Conservation (phyloP, 2,888 invertebrate species). For the Leptinotarsa haldemani region DNA sequence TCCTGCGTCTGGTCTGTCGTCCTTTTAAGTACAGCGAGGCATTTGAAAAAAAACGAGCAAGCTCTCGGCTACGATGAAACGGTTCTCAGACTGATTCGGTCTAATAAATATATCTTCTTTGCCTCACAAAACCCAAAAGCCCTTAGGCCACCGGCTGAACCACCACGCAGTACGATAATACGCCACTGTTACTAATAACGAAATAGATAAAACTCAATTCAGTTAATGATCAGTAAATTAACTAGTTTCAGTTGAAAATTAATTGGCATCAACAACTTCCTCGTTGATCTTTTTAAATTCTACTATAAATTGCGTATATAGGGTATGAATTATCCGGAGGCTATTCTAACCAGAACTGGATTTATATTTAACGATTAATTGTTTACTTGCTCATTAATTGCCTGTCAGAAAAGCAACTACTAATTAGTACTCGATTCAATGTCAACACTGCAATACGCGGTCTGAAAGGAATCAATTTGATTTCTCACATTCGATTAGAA, state of each 20-base stretch:
- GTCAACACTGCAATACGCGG: constrained; percentile 48
- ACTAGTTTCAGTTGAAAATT: constrained; percentile 26
- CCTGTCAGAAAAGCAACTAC: constrained; percentile 45
- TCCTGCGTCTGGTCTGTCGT: constrained; percentile 12
- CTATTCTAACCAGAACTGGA: constrained; percentile 37
- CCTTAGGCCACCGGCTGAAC: not conserved
- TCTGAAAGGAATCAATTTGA: constrained; percentile 22
- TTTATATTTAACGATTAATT: constrained; percentile 40
- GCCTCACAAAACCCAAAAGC: constrained; percentile 10
- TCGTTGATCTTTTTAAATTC: constrained; percentile 18
- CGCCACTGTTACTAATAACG: constrained; percentile 18
- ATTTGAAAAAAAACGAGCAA: not conserved
- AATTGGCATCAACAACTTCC: constrained; percentile 32
- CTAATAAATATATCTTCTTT: constrained; percentile 19
- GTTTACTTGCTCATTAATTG: constrained; percentile 47
- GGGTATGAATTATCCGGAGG: constrained; percentile 35
- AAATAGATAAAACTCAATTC: constrained; percentile 18
- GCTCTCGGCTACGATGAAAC: constrained; percentile 16
- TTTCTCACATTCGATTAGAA: constrained; percentile 15
- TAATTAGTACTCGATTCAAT: constrained; percentile 52
- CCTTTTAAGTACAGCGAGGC: constrained; percentile 17
- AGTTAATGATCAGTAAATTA: constrained; percentile 25
- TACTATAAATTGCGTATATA: constrained; percentile 26
- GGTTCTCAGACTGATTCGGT: constrained; percentile 13
- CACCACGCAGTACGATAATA: constrained; percentile 5